Evolutionary conservation across 1,140 invertebrate species (phyloP).

Genomic region (Mactra quadrangularis): DNA sequence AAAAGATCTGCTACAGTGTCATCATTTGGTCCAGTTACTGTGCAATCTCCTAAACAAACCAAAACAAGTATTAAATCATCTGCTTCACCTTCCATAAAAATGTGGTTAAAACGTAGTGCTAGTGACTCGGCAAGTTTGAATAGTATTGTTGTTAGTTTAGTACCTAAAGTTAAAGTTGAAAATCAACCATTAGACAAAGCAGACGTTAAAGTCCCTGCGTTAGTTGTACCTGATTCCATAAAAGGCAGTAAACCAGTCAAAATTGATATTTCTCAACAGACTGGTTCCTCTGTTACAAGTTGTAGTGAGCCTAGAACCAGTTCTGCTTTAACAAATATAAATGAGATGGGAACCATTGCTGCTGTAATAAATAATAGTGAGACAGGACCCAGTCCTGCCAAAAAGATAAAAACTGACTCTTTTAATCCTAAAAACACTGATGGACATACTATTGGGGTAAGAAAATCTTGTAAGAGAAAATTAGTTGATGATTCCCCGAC

Average conservation of each 20-base stretch:
- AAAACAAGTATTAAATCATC: not conserved
- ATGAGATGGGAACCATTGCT: no score
- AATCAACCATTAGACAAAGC: no score
- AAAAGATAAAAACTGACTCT: not conserved
- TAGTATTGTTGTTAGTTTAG: not conserved
- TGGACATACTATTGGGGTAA: not conserved
- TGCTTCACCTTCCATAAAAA: constrained; percentile 52
- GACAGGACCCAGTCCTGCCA: not conserved
- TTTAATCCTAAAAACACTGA: not conserved
- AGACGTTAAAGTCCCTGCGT: no score
- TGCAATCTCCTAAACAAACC: constrained; percentile 40
- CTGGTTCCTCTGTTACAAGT: no score
- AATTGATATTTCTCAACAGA: no score
- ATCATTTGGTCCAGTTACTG: constrained; percentile 39
- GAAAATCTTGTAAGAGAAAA: constrained; percentile 53
- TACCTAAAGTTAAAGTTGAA: no score
- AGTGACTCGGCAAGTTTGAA: not conserved
- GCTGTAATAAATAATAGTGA: no score
- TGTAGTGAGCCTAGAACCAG: no score
- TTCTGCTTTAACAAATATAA: no score
- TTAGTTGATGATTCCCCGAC: constrained; percentile 24
- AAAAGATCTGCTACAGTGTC: constrained; percentile 38
- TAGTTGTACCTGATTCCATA: no score
- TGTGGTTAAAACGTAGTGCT: constrained; percentile 55
- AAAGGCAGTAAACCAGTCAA: no score